Conservation (phyloP, 2,888 invertebrate species). For the Eristalis arbustorum region DNA sequence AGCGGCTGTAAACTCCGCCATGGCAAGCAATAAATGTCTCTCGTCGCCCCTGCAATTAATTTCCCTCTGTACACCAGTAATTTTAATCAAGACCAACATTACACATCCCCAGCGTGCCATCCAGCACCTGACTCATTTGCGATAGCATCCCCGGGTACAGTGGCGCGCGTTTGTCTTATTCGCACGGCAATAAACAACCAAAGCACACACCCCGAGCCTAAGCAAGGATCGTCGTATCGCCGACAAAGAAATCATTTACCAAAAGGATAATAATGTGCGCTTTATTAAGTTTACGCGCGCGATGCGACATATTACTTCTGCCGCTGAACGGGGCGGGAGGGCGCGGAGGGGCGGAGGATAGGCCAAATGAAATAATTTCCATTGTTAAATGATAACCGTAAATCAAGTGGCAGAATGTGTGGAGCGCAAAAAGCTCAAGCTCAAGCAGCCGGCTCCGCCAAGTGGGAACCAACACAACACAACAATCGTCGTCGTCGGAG, state of each 20-base stretch:
- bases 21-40: background rate
- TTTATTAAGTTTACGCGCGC: slow-evolving; percentile 69
- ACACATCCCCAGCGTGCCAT: slow-evolving; percentile 2
- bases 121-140: slow-evolving; percentile 37
- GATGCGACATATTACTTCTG: slow-evolving; percentile 64
- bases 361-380: slow-evolving; percentile 70
- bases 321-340: background rate
- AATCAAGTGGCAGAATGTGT: slow-evolving; percentile 60
- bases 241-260: slow-evolving; percentile 59
- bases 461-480: too few relatives aligned
- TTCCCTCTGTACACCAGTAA: slow-evolving; percentile 33
- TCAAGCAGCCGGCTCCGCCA: background rate
- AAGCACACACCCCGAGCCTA: slow-evolving; percentile 35
- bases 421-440: slow-evolving; percentile 49
- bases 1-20: background rate
- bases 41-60: slow-evolving; percentile 49
- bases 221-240: slow-evolving; percentile 39
- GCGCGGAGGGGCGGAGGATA: background rate
- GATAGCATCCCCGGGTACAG: slow-evolving; percentile 32
- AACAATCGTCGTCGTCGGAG: slow-evolving; percentile 31
- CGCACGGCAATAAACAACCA: slow-evolving; percentile 68
- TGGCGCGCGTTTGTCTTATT: slow-evolving; percentile 53
- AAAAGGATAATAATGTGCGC: slow-evolving; percentile 68
- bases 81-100: slow-evolving; percentile 59
- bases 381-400: slow-evolving; percentile 70